Base-by-base conservation (phyloP, 2,113 vertebrate species). In the Notiomystis cincta region DNA sequence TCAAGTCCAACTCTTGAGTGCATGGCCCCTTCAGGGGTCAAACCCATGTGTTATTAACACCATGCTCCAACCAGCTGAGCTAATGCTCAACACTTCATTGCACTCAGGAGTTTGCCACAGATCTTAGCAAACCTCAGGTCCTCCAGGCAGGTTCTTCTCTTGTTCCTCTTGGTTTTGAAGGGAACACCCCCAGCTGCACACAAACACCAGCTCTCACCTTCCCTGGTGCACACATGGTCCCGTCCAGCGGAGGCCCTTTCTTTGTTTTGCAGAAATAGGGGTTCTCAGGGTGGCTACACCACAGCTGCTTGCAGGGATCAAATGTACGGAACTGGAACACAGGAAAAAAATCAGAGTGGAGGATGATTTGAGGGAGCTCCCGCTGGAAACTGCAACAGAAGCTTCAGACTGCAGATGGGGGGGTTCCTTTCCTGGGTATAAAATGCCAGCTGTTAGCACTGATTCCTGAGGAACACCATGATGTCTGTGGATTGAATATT, bases 201-300 rank as follows among this genome's bases (percentile, higher is more conserved):
- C 53, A 60, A 30, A 22, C 21, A 17, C 0, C 3, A 1, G 0
- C 23, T 88, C 98, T 97, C 98, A 99, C 99, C 99, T 99, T 99
- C 62, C 99, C 99, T 53, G 98, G 98, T 2, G 99, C 99, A 77
- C 99, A 99, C 98, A 98, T 99, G 71, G 99, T 99, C 84, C 99
- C 99, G 19, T 99, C 99, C 70, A 99, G 98, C 14, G 99, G 99
- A 5, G 99, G 99, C 13, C 99, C 99, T 98, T 99, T 99, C 98
- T 99, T 99, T 81, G 99, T 99, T 97, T 99, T 99, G 97, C 99
- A 99, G 98, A 99, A 99, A 96, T 99, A 99, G 65, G 99, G 99
- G 92, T 99, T 99, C 96, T 99, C 99, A 0, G 99, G 99, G 95
- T 99, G 99, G 97, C 99, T 99, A 42, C 99, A 99, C 99, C 99